phyloP scores from a whole-genome alignment of 1,140 invertebrate species.

The Pogonus chalceus region DNA sequence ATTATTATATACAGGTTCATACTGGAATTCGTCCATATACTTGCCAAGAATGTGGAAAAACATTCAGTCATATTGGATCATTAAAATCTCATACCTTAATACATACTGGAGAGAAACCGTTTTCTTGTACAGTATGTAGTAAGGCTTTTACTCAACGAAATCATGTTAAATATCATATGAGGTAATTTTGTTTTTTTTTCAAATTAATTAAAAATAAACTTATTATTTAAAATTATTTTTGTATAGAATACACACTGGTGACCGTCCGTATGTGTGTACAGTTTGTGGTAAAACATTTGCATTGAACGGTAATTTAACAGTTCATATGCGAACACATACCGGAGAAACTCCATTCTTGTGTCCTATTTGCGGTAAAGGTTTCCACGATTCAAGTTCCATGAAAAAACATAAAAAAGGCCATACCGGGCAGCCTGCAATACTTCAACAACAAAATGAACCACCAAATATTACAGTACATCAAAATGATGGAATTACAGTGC shows the following conservation, averaged over 20 bases:
- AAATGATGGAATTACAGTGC: no score
- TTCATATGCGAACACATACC: conserved; percentile 30
- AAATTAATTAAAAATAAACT: no score
- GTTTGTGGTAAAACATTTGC: conserved; percentile 38
- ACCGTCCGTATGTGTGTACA: conserved; percentile 35
- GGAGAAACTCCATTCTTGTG: conserved; percentile 31
- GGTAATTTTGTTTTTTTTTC: no score
- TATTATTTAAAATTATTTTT: no score
- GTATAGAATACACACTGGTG: conserved; percentile 29
- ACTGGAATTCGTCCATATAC: conserved; percentile 47
- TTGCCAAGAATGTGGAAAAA: conserved; percentile 34
- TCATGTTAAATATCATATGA: conserved; percentile 29
- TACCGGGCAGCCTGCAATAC: neutral
- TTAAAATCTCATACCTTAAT: conserved; percentile 19
- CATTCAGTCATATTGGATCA: conserved; percentile 17
- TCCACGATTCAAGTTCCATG: conserved; percentile 29
- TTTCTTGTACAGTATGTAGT: conserved; percentile 13
- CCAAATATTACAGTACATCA: no score
- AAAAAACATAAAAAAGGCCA: conserved; percentile 22
- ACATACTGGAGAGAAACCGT: conserved; percentile 20
- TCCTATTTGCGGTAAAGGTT: conserved; percentile 27
- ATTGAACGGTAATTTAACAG: no score
- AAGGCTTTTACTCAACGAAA: conserved; percentile 27
- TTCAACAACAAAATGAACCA: no score
- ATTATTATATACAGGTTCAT: no score